Conservation (phyloP, 2,888 invertebrate species). For the Acanthosoma haemorrhoidale region DNA sequence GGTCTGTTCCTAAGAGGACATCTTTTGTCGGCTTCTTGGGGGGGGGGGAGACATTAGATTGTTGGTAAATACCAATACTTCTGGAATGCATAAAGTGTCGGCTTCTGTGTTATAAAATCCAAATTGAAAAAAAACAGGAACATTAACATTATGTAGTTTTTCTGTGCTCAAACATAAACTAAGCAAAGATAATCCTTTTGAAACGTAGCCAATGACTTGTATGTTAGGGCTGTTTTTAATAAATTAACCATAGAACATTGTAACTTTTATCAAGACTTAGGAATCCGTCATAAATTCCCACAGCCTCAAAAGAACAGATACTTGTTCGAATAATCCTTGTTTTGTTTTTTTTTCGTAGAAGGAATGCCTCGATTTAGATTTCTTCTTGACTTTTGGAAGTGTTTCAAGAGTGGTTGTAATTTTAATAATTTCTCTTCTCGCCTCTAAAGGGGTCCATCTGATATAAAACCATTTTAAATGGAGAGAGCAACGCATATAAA, state of each 20-base stretch:
- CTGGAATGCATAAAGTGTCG: no score
- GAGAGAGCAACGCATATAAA: neutral
- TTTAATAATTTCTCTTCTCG: constrained; percentile 7
- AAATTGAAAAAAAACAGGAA: no score
- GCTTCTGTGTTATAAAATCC: no score
- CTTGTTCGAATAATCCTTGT: neutral
- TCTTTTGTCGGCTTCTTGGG: no score
- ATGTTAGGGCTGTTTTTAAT: neutral
- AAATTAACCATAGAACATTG: neutral
- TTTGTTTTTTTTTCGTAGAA: neutral
- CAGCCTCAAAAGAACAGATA: neutral
- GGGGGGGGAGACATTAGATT: no score
- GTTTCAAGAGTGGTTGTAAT: neutral
- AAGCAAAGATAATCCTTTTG: neutral
- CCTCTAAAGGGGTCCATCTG: neutral
- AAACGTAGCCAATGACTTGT: neutral
- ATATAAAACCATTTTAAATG: constrained; percentile 4
- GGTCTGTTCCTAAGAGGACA: no score
- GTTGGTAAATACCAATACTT: no score
- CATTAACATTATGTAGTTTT: no score
- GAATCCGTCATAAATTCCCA: neutral
- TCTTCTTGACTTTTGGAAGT: neutral
- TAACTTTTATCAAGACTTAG: neutral
- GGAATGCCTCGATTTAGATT: neutral
- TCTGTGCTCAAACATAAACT: neutral